A percentile compares a stretch with the other conserved stretches of the same genome.
Evolutionary conservation across 2,113 vertebrate genomes (phyloP).

Genomic region (Lepisosteus oculatus): DNA sequence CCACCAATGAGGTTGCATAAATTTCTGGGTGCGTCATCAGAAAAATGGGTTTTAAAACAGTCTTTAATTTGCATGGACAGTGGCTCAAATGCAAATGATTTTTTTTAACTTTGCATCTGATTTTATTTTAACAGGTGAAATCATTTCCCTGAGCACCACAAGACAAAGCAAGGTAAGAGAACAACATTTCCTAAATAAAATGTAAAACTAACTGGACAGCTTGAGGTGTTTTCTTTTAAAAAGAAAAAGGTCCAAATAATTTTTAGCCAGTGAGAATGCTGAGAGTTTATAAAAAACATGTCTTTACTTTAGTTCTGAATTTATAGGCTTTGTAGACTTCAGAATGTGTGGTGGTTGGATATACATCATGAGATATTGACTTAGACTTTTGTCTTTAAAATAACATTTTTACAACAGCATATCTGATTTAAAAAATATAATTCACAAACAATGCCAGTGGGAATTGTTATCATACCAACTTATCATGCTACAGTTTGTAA

Average conservation of each 20-base stretch:
- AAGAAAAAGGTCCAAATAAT: too few relatives aligned
- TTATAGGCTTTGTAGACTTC: neutral
- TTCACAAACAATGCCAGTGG: too few relatives aligned
- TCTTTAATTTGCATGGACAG: constrained; percentile 60
- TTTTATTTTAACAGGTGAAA: constrained; percentile 56
- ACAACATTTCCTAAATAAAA: constrained; percentile 16
- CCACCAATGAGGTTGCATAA: constrained; percentile 39
- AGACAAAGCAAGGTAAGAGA: constrained; percentile 47
- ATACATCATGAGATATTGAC: too few relatives aligned
- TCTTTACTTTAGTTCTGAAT: neutral
- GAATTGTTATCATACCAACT: too few relatives aligned
- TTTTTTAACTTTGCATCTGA: constrained; percentile 40
- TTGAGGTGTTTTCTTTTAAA: too few relatives aligned
- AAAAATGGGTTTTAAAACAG: constrained; percentile 28
- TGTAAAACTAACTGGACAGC: too few relatives aligned
- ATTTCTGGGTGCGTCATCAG: constrained; percentile 28
- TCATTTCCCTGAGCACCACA: constrained; percentile 27
- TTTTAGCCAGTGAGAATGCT: neutral
- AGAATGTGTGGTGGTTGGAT: neutral
- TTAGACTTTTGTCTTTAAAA: neutral
- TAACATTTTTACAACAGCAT: neutral
- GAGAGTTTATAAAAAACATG: neutral
- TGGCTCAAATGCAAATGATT: constrained; percentile 56
- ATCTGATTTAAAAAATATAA: too few relatives aligned
- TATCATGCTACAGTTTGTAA: too few relatives aligned